Evolutionary conservation across 2,888 invertebrate genomes (phyloP).

Genomic region (Nemurella pictetii): DNA sequence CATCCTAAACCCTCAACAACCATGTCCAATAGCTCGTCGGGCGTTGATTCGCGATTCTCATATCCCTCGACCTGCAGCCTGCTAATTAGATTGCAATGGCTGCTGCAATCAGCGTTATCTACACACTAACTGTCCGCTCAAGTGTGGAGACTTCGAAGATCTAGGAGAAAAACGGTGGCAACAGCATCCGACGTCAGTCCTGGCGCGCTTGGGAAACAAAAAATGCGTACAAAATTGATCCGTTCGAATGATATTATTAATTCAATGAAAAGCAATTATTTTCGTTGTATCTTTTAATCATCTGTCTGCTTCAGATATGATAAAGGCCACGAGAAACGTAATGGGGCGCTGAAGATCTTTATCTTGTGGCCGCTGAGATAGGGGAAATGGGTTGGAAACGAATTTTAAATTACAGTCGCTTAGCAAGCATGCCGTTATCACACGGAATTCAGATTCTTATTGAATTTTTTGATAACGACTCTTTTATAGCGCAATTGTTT

Average conservation of each 20-base stretch:
- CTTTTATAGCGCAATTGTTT: not conserved
- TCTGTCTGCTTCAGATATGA: not conserved
- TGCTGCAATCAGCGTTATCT: slow-evolving; percentile 1
- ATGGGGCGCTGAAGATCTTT: not conserved
- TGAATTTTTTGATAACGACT: not conserved
- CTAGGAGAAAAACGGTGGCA: not conserved
- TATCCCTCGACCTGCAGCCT: no score
- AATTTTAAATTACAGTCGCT: not conserved
- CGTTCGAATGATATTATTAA: not conserved
- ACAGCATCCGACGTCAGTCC: no score
- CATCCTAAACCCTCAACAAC: not conserved
- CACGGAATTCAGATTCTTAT: not conserved
- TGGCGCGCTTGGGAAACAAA: not conserved
- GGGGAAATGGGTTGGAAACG: not conserved
- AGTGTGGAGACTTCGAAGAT: not conserved
- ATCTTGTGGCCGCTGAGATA: not conserved
- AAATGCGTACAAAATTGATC: not conserved
- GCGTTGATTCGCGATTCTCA: not conserved
- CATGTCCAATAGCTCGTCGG: no score
- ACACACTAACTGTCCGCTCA: not conserved
- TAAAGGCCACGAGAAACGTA: not conserved
- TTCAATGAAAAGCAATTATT: not conserved
- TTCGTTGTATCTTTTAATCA: not conserved
- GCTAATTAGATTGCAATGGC: slow-evolving; percentile 25
- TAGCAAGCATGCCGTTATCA: not conserved